Evolutionary conservation across 2,888 invertebrate species (phyloP).

Genomic region (Eristalinus sepulchralis): DNA sequence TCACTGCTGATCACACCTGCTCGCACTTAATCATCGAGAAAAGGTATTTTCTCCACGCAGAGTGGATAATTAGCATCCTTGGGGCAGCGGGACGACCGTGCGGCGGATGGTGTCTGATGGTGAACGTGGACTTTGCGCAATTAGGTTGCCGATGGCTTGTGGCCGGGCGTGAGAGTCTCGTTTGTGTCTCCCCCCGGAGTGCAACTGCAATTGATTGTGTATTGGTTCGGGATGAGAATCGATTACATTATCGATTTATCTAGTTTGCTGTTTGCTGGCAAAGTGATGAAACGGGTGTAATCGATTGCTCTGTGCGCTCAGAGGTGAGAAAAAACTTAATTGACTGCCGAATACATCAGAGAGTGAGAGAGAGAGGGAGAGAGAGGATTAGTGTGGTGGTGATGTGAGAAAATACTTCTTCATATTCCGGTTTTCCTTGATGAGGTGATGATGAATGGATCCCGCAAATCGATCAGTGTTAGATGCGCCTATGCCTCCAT

Average conservation of each 20-base stretch:
- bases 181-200: neutral
- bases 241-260: conserved; percentile 48
- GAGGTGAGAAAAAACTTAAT: neutral
- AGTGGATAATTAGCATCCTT: conserved; percentile 69
- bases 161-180: conserved; percentile 38
- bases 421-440: neutral
- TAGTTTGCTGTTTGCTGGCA: neutral
- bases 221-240: conserved; percentile 36
- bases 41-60: conserved; percentile 41
- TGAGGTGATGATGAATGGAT: neutral
- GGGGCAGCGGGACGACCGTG: conserved; percentile 12
- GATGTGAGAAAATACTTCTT: neutral
- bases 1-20: conserved; percentile 71
- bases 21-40: conserved; percentile 61
- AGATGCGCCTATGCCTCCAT: neutral
- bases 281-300: conserved; percentile 33
- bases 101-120: conserved; percentile 56
- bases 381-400: neutral
- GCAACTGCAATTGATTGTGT: conserved; percentile 44
- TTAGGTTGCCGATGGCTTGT: conserved; percentile 51
- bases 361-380: neutral
- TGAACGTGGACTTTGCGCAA: conserved; percentile 54
- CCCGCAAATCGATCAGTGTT: neutral
- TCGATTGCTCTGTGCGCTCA: neutral
- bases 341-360: neutral